These are phyloP conservation scores for Euwallacea fornicatus DNA, from an alignment of 1,140 invertebrate species.

Conservation along the genomic window DNA sequence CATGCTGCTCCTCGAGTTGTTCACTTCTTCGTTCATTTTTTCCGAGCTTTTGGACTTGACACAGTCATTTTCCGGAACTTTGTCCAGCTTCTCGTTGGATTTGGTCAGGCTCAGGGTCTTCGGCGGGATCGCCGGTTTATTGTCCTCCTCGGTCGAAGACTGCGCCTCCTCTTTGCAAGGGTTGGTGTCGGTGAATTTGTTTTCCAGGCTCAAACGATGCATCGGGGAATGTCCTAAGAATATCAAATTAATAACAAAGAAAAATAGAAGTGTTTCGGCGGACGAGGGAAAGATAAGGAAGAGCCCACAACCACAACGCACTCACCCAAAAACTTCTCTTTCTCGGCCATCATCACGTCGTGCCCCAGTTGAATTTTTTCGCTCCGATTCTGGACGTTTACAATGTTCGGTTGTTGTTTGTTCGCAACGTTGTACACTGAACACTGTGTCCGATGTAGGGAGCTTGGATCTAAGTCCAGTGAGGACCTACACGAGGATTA, in stretches of 20 bases:
- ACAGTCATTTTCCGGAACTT: constrained; percentile 13
- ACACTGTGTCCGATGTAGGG: constrained; percentile 46
- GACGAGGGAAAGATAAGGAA: not conserved
- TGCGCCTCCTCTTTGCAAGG: constrained; percentile 36
- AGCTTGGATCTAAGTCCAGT: constrained; percentile 27
- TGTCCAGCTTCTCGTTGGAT: constrained; percentile 38
- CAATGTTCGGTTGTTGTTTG: constrained; percentile 50
- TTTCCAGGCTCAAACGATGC: constrained; percentile 29
- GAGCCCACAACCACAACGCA: not conserved
- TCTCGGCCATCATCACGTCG: constrained; percentile 51
- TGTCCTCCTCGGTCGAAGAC: not conserved
- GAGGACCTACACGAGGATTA: constrained; percentile 25
- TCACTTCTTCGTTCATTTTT: constrained; percentile 40
- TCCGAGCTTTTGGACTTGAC: constrained; percentile 40
- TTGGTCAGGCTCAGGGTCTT: constrained; percentile 37
- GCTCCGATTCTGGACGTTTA: constrained; percentile 45
- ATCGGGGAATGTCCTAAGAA: constrained; percentile 15
- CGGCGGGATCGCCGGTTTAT: constrained; percentile 35
- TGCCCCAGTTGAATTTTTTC: constrained; percentile 48
- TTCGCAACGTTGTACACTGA: constrained; percentile 49
- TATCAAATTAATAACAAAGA: not conserved
- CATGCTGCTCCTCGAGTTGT: constrained; percentile 16
- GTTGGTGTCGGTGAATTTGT: constrained; percentile 44
- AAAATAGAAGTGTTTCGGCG: not conserved
- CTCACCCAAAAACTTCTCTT: constrained; percentile 50